phyloP scores from a whole-genome alignment of 2,113 vertebrate species.

The Herpailurus yagouaroundi region DNA sequence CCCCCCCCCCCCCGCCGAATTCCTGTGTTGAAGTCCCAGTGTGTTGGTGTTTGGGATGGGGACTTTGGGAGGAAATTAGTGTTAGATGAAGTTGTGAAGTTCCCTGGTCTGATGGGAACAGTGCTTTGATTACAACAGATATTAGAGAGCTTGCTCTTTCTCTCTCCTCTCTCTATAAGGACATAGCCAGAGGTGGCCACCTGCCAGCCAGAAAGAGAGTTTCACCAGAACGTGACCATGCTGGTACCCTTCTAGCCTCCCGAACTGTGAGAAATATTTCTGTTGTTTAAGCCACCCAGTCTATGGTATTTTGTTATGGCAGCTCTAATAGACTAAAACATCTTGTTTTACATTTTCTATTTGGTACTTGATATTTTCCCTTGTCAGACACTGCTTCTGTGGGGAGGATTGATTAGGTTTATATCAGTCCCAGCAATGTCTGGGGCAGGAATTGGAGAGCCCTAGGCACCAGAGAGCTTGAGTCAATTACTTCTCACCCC shows the following conservation, averaged over 20 bases:
- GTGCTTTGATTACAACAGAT: neutral
- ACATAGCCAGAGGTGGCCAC: neutral
- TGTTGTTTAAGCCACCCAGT: neutral
- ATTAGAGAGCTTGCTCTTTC: neutral
- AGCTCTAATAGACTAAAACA: neutral
- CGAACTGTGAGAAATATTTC: neutral
- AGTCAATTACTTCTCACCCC: neutral
- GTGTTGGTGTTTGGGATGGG: neutral
- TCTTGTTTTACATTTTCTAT: neutral
- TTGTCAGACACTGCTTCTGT: neutral
- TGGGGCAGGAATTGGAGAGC: neutral
- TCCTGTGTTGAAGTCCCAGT: neutral
- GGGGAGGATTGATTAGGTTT: neutral
- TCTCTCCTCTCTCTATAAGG: neutral
- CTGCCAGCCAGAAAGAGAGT: neutral
- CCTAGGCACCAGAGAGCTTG: neutral
- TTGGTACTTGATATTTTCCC: neutral
- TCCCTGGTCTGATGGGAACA: neutral
- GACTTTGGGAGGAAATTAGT: neutral
- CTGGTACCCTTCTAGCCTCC: neutral
- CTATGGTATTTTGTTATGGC: neutral
- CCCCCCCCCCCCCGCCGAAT: neutral
- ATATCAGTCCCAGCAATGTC: neutral
- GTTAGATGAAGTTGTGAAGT: neutral
- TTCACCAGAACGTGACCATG: neutral